A percentile compares a stretch with the other conserved stretches of the same genome.
These are phyloP conservation scores for Clepsis dumicolana DNA, from an alignment of 2,888 invertebrate species.

Conservation along the genomic window DNA sequence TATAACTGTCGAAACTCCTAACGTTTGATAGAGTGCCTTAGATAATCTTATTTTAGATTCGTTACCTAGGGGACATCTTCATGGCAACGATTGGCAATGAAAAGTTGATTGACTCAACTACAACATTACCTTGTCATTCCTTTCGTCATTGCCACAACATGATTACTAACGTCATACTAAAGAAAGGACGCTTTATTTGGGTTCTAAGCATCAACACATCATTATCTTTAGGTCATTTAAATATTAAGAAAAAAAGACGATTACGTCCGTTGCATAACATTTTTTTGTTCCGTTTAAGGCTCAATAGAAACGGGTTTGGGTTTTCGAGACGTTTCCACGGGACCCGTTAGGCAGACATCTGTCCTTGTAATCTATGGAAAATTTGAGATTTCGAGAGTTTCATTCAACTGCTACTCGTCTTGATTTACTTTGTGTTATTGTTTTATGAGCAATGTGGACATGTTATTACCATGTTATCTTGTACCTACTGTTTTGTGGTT, in stretches of 20 bases:
- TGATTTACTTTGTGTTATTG: neutral
- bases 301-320: slow-evolving; percentile 26
- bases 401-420: neutral
- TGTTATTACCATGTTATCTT: no score
- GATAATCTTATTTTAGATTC: no score
- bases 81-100: no score
- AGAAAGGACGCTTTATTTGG: neutral
- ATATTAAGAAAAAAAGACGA: neutral
- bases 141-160: neutral
- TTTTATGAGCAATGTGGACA: neutral
- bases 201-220: neutral
- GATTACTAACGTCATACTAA: neutral
- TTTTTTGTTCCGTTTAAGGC: slow-evolving; percentile 17
- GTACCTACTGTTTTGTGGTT: no score
- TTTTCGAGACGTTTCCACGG: slow-evolving; percentile 24
- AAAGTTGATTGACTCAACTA: no score
- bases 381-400: slow-evolving; percentile 20
- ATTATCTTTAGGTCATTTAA: slow-evolving; percentile 25
- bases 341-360: slow-evolving; percentile 35
- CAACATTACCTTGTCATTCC: no score
- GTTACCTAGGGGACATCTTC: no score
- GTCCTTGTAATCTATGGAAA: slow-evolving; percentile 36
- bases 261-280: slow-evolving; percentile 22
- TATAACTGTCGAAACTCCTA: no score
- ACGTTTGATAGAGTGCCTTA: no score